Evolutionary conservation across 2,113 vertebrate genomes (phyloP).

Genomic region (Aptenodytes patagonicus): DNA sequence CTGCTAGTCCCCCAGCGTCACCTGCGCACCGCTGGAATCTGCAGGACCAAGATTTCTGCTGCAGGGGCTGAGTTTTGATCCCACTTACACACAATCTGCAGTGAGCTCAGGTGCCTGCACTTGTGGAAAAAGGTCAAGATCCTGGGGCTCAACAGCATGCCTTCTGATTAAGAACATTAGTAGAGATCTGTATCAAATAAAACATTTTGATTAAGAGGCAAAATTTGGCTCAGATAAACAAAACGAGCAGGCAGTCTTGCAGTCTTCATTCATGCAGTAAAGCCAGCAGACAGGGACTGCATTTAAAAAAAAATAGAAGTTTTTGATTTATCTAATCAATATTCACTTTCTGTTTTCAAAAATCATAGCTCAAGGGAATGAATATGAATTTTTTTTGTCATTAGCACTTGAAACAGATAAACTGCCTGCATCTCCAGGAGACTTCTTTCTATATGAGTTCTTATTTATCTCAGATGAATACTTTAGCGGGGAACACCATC

Average conservation of each 20-base stretch:
- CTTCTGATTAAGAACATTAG: not conserved
- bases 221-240: not conserved
- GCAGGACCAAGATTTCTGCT: not conserved
- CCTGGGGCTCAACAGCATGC: not conserved
- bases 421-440: not conserved
- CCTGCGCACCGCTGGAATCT: accelerated
- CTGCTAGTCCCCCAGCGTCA: not conserved
- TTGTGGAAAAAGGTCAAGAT: not conserved
- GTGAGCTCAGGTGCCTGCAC: too few species aligned
- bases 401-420: not conserved
- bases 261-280: not conserved
- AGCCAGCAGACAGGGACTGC: not conserved
- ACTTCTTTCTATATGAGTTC: not conserved
- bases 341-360: not conserved
- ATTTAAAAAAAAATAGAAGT: not conserved
- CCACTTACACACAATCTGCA: not conserved
- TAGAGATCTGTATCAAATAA: not conserved
- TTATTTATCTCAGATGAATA: not conserved
- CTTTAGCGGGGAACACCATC: not conserved
- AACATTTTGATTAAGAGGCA: not conserved
- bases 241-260: not conserved
- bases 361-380: not conserved
- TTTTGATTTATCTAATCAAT: not conserved
- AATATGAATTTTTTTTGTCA: not conserved
- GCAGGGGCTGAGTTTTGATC: not conserved